Evolutionary conservation across 2,113 vertebrate genomes (phyloP).

Genomic region (Sinosuthora webbiana): DNA sequence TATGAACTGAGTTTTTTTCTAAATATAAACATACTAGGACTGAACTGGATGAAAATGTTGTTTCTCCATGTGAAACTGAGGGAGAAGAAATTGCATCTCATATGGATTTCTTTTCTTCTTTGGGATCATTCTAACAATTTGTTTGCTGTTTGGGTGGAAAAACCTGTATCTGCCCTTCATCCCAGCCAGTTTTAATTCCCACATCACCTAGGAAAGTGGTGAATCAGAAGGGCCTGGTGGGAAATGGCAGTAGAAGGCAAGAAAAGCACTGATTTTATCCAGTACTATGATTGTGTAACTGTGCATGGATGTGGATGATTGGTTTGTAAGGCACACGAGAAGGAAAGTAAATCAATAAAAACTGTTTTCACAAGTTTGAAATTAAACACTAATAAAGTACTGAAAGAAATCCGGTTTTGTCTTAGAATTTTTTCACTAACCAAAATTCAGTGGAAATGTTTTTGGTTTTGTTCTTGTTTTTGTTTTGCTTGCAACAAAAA

Average conservation of each 20-base stretch:
- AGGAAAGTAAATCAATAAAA: slow-evolving; percentile 3
- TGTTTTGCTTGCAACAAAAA: not conserved
- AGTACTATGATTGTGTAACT: not conserved
- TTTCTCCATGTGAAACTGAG: not conserved
- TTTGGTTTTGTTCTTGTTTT: not conserved
- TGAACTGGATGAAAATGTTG: not conserved
- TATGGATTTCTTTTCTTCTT: not conserved
- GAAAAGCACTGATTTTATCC: not conserved
- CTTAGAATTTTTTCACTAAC: not conserved
- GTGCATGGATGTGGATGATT: not conserved
- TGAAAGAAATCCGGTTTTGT: not conserved
- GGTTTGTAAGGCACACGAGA: not conserved
- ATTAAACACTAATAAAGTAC: not conserved
- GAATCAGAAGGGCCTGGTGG: not conserved
- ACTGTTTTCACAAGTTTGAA: not conserved
- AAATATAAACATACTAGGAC: not conserved
- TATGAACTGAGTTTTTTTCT: not conserved
- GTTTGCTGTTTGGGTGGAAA: not conserved
- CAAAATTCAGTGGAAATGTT: not conserved
- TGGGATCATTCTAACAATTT: not conserved
- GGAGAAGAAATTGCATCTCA: not conserved
- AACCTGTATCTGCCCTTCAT: not conserved
- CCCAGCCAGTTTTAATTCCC: not conserved
- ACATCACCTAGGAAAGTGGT: not conserved
- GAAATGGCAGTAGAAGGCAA: not conserved